Evolutionary conservation across 1,140 invertebrate species (phyloP).

Genomic region (Tyrophagus putrescentiae): DNA sequence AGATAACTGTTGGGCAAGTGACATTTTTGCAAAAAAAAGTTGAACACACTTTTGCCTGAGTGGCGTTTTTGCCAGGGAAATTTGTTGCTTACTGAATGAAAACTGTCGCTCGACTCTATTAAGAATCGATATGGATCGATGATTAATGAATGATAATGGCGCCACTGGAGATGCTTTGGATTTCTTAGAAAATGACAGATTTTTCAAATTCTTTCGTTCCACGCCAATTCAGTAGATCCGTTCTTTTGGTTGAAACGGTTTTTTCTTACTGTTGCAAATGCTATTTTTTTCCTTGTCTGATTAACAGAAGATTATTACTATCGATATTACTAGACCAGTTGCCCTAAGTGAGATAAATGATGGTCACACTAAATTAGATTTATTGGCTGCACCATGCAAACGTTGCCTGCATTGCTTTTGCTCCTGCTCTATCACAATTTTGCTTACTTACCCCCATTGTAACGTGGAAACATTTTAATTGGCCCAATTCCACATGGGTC

Average conservation of each 20-base stretch:
- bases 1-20: no score
- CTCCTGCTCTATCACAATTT: background rate
- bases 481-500: background rate
- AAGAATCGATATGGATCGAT: background rate
- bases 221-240: background rate
- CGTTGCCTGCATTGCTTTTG: background rate
- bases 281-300: background rate
- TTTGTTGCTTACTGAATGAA: background rate
- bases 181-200: background rate
- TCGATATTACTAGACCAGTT: background rate
- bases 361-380: slow-evolving; percentile 7
- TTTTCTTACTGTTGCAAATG: no score
- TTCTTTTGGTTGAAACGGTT: no score
- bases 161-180: background rate
- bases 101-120: background rate
- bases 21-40: no score
- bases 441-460: background rate
- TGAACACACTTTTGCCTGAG: no score
- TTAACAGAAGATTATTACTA: slow-evolving; percentile 2
- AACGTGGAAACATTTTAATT: background rate
- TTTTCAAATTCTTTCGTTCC: background rate
- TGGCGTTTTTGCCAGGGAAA: no score
- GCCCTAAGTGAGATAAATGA: slow-evolving; percentile 11
- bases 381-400: background rate
- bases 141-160: slow-evolving; percentile 11